Evolutionary conservation across 2,113 vertebrate genomes (phyloP).

Genomic region (Octodon degus): DNA sequence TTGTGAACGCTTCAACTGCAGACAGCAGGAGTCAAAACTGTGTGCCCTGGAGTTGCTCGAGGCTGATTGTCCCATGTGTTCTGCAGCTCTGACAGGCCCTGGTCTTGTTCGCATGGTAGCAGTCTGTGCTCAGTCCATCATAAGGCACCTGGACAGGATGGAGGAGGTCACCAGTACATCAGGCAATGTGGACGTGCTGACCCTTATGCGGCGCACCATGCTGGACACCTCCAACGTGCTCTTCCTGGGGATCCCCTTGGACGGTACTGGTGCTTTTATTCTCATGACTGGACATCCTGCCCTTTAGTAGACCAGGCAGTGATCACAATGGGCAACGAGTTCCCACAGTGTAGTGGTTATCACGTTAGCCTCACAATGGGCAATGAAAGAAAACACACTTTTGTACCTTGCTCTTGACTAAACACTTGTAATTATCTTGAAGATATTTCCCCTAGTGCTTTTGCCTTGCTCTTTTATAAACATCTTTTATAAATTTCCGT

Average conservation of each 20-base stretch:
- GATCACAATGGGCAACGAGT: not conserved
- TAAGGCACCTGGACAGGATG: slow-evolving; percentile 88
- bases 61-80: not conserved
- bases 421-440: not conserved
- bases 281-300: not conserved
- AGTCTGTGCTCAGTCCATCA: slow-evolving; percentile 89
- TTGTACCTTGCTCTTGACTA: not conserved
- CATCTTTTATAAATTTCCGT: not conserved
- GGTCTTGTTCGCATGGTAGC: slow-evolving; percentile 90
- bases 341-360: no score
- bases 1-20: not conserved
- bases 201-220: slow-evolving; percentile 92
- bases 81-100: slow-evolving; percentile 93
- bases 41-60: not conserved
- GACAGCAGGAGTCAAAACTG: not conserved
- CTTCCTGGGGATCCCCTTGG: slow-evolving; percentile 92
- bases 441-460: not conserved
- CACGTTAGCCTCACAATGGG: no score
- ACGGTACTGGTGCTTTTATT: slow-evolving; percentile 86
- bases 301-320: not conserved
- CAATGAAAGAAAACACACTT: not conserved
- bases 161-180: slow-evolving; percentile 81
- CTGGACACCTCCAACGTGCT: slow-evolving; percentile 94
- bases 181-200: slow-evolving; percentile 88
- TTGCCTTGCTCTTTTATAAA: slow-evolving; percentile 6